Percentiles rank a stretch among this genome's conserved stretches.
phyloP scores from a whole-genome alignment of 2,888 invertebrate species.

The Dynastes grantii region DNA sequence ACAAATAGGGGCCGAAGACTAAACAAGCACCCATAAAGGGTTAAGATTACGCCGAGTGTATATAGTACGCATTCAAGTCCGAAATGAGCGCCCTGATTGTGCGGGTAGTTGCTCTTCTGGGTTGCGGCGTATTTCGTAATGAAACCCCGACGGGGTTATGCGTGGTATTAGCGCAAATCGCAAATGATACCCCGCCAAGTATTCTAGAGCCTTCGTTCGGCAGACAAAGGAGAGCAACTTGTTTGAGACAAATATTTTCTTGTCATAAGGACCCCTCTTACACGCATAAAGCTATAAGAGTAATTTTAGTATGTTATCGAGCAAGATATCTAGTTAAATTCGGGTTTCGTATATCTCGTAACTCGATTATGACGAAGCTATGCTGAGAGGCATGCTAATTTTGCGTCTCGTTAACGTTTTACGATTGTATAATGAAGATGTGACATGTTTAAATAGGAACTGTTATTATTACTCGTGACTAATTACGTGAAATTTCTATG shows the following conservation, averaged over 20 bases:
- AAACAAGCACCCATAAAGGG: conserved; percentile 29
- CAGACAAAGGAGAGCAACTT: conserved; percentile 30
- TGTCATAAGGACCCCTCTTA: background rate
- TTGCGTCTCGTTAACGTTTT: conserved; percentile 18
- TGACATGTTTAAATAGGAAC: background rate
- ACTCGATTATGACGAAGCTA: background rate
- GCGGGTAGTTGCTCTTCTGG: background rate
- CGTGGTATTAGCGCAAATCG: conserved; percentile 24
- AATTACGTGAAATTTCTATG: too few relatives aligned
- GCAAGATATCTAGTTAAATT: conserved; percentile 26
- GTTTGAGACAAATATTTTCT: conserved; percentile 24
- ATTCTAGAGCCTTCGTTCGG: conserved; percentile 11
- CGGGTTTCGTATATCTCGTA: background rate
- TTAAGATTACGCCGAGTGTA: conserved; percentile 27
- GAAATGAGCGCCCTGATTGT: background rate
- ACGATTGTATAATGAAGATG: conserved; percentile 20
- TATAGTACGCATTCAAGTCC: conserved; percentile 8
- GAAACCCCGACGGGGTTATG: conserved; percentile 14
- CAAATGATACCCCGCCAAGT: conserved; percentile 13
- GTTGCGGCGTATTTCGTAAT: conserved; percentile 23
- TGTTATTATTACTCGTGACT: background rate
- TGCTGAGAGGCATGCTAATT: background rate
- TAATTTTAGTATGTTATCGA: conserved; percentile 17
- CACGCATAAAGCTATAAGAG: background rate
- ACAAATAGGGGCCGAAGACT: conserved; percentile 38